These are phyloP conservation scores for Mystacides longicornis DNA, from an alignment of 2,888 invertebrate species.

Conservation along the genomic window DNA sequence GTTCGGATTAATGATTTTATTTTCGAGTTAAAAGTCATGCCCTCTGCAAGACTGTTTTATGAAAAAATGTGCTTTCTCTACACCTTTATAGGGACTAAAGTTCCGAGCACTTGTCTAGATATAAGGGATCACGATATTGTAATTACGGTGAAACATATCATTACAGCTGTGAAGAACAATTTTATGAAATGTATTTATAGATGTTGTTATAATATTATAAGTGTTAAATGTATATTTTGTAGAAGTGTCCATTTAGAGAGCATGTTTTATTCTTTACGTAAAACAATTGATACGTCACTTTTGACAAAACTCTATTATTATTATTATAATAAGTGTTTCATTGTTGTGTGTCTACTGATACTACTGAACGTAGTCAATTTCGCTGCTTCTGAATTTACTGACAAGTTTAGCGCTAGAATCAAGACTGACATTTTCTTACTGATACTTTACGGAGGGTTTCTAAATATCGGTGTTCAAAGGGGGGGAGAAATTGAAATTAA, in stretches of 20 bases:
- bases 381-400: slow-evolving; percentile 17
- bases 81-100: slow-evolving; percentile 11
- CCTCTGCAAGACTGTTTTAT: slow-evolving; percentile 16
- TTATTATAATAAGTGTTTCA: neutral
- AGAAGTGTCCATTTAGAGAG: slow-evolving; percentile 12
- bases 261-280: neutral
- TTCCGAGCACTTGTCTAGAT: slow-evolving; percentile 7
- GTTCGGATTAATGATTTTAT: neutral
- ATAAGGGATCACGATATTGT: neutral
- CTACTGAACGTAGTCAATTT: slow-evolving; percentile 16
- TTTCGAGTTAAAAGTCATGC: slow-evolving; percentile 5
- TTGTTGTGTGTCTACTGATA: neutral
- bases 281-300: neutral
- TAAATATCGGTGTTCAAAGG: slow-evolving; percentile 14
- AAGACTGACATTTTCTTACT: slow-evolving; percentile 26
- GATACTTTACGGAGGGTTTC: slow-evolving; percentile 20
- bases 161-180: slow-evolving; percentile 22
- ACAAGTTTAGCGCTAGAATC: slow-evolving; percentile 22
- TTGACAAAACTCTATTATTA: neutral
- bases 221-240: slow-evolving; percentile 16
- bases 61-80: slow-evolving; percentile 20
- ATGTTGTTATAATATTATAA: slow-evolving; percentile 11
- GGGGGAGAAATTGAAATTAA: slow-evolving; percentile 9
- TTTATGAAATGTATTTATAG: slow-evolving; percentile 5
- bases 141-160: slow-evolving; percentile 20